A percentile compares a stretch with the other conserved stretches of the same genome.
phyloP scores from a whole-genome alignment of 2,113 vertebrate species.

The Ptyas mucosa region DNA sequence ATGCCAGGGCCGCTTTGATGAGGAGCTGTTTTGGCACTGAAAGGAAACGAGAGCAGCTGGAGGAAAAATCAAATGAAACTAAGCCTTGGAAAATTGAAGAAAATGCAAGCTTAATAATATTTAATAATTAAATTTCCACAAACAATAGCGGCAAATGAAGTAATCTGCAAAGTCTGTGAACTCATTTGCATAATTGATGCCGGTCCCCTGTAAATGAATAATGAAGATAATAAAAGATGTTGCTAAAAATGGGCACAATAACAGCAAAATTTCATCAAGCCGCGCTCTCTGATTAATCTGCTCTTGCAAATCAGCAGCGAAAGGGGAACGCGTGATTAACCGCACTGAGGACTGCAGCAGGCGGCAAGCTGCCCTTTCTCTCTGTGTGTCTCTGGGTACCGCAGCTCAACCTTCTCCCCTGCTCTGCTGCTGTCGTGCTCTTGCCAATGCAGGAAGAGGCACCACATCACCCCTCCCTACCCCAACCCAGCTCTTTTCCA shows the following conservation, averaged over 20 bases:
- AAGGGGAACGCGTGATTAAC: constrained; percentile 89
- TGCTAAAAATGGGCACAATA: constrained; percentile 99
- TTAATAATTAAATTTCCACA: constrained; percentile 98
- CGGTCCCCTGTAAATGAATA: constrained; percentile 94
- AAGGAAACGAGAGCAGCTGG: constrained; percentile 89
- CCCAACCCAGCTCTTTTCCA: constrained; percentile 41
- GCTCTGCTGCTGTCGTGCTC: constrained; percentile 46
- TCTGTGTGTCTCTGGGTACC: constrained; percentile 62
- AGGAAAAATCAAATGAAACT: constrained; percentile 91
- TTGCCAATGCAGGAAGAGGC: constrained; percentile 59
- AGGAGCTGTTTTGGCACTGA: constrained; percentile 87
- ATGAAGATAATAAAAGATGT: constrained; percentile 99
- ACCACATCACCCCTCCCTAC: constrained; percentile 46
- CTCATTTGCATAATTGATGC: constrained; percentile 99
- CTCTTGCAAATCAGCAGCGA: constrained; percentile 93
- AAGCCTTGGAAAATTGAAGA: constrained; percentile 91
- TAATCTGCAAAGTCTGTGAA: constrained; percentile 95
- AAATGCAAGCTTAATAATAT: constrained; percentile 95
- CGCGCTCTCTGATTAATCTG: constrained; percentile 97
- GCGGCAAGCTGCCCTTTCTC: constrained; percentile 72
- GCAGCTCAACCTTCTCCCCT: constrained; percentile 48
- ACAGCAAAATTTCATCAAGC: constrained; percentile 99
- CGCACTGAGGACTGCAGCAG: constrained; percentile 76
- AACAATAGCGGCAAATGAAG: constrained; percentile 95
- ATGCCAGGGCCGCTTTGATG: constrained; percentile 87